Conservation (phyloP, 2,113 vertebrate genomes). For the Phasianus colchicus region DNA sequence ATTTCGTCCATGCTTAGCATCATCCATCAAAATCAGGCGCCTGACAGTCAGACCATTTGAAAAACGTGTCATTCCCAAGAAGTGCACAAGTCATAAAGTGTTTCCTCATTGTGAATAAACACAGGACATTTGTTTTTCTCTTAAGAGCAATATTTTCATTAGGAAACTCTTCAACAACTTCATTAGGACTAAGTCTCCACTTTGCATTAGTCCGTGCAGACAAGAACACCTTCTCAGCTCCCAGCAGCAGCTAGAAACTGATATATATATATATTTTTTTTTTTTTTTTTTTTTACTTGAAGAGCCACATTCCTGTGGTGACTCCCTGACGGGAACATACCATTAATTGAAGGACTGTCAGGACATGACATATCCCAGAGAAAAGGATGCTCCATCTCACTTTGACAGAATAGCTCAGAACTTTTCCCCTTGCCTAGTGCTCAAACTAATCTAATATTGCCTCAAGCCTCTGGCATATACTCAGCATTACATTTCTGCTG, state of each 20-base stretch:
- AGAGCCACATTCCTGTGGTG: not conserved
- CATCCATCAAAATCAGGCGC: conserved; percentile 62
- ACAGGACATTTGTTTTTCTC: not conserved
- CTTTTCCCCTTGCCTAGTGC: not conserved
- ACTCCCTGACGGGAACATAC: not conserved
- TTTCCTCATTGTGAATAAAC: not conserved
- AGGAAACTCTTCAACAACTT: not conserved
- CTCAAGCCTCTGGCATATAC: not conserved
- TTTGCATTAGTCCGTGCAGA: not conserved
- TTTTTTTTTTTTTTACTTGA: not conserved
- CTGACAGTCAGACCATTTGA: conserved; percentile 64
- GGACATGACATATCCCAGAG: not conserved
- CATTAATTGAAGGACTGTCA: not conserved
- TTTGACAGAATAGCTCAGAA: not conserved
- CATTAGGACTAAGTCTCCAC: not conserved
- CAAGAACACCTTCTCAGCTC: not conserved
- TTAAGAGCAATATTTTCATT: not conserved
- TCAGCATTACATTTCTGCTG: not conserved
- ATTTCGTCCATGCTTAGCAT: conserved; percentile 58
- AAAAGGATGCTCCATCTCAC: not conserved
- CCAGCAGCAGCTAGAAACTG: not conserved
- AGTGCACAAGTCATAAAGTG: not conserved
- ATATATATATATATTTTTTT: not conserved
- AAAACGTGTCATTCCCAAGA: not conserved
- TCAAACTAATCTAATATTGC: not conserved